phyloP scores from a whole-genome alignment of 2,797 vertebrate genomes.

The Megalops cyprinoides region DNA sequence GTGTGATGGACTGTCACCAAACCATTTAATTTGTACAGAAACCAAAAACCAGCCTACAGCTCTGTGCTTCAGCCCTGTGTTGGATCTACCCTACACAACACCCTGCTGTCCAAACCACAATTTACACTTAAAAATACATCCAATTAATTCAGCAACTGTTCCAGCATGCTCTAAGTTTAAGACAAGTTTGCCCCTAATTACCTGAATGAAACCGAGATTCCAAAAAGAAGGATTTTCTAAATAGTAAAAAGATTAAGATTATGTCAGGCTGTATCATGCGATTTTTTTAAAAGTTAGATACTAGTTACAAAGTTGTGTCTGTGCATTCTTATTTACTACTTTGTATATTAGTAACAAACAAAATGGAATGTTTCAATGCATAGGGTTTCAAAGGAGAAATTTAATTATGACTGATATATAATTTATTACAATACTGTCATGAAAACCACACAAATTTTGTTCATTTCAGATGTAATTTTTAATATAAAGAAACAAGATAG shows the following conservation, averaged over 20 bases:
- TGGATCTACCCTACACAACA: slow-evolving; percentile 29
- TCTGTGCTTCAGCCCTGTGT: slow-evolving; percentile 30
- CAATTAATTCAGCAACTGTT: background rate
- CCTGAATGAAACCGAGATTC: background rate
- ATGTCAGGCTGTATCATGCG: no score
- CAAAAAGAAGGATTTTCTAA: background rate
- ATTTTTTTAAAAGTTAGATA: no score
- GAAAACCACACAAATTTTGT: no score
- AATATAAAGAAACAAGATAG: background rate
- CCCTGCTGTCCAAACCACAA: background rate
- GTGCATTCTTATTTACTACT: background rate
- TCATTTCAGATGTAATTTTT: background rate
- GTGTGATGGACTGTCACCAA: slow-evolving; percentile 45
- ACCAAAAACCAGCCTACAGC: slow-evolving; percentile 32
- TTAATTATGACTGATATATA: background rate
- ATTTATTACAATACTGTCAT: background rate
- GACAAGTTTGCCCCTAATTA: background rate
- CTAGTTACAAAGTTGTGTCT: background rate
- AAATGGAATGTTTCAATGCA: background rate
- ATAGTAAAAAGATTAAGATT: background rate
- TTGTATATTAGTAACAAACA: background rate
- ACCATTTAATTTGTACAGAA: slow-evolving; percentile 37
- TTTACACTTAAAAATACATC: background rate
- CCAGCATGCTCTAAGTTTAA: slow-evolving; percentile 4
- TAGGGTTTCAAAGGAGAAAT: background rate